Conservation (phyloP, 2,113 vertebrate species). For the Litocranius walleri region DNA sequence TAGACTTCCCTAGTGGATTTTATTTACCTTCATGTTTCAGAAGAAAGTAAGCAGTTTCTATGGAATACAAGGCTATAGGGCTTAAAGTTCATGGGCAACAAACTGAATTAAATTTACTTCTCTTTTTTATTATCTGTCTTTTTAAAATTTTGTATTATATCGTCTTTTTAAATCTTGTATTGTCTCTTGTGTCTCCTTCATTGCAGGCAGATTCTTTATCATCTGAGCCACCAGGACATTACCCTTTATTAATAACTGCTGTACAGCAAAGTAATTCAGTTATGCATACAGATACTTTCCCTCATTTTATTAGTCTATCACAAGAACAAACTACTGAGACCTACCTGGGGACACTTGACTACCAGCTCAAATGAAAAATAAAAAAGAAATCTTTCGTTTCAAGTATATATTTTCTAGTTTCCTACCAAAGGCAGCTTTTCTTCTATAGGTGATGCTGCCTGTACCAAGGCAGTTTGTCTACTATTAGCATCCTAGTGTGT, state of each 20-base stretch:
- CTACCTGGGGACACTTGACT: background rate
- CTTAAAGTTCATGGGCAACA: background rate
- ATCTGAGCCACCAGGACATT: background rate
- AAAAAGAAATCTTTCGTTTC: background rate
- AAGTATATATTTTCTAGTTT: background rate
- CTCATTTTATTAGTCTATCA: background rate
- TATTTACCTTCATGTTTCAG: background rate
- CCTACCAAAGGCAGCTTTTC: background rate
- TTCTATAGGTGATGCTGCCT: background rate
- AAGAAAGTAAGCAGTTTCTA: background rate
- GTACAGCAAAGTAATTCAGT: background rate
- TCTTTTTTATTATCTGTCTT: background rate
- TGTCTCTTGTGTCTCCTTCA: background rate
- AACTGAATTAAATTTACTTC: background rate
- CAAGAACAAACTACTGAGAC: background rate
- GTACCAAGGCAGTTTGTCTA: background rate
- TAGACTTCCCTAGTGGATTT: background rate
- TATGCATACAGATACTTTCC: background rate
- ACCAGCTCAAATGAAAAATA: background rate
- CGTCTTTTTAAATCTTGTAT: background rate
- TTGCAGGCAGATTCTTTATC: background rate
- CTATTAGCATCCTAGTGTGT: no score
- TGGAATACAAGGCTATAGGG: background rate
- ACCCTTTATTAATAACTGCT: background rate
- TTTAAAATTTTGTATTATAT: background rate